Evolutionary conservation across 2,797 vertebrate genomes (phyloP).

Genomic region (Potorous gilbertii): DNA sequence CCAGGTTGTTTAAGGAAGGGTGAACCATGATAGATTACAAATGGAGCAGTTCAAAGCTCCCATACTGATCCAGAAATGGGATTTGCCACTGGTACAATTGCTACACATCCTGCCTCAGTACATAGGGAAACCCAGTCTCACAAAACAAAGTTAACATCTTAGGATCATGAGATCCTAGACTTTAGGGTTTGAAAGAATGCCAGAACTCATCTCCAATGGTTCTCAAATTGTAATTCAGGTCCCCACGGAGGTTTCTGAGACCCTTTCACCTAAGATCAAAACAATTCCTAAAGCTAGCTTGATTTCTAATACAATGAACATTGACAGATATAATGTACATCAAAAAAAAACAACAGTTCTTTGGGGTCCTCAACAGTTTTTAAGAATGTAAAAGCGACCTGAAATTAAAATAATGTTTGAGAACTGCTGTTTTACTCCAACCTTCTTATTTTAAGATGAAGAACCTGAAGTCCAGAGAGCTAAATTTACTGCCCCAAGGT

Average conservation of each 20-base stretch:
- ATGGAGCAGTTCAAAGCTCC: neutral
- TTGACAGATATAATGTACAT: neutral
- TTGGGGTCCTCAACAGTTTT: neutral
- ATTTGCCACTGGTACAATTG: neutral
- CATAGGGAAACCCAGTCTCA: neutral
- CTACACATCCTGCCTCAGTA: neutral
- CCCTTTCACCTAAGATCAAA: neutral
- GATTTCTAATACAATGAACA: neutral
- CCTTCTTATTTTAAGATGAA: neutral
- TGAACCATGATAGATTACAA: neutral
- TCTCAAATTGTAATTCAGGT: neutral
- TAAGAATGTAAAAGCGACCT: neutral
- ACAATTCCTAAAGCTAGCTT: neutral
- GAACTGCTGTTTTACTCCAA: neutral
- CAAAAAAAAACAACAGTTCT: neutral
- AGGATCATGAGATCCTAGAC: neutral
- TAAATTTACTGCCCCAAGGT: neutral
- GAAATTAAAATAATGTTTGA: neutral
- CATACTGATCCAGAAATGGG: neutral
- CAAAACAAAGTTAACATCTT: neutral
- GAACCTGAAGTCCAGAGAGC: neutral
- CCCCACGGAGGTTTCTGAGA: neutral
- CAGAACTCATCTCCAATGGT: neutral
- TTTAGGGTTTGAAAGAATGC: neutral
- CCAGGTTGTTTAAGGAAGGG: neutral